Conservation (phyloP, 2,797 vertebrate genomes). For the Lepilemur ruficaudatus region DNA sequence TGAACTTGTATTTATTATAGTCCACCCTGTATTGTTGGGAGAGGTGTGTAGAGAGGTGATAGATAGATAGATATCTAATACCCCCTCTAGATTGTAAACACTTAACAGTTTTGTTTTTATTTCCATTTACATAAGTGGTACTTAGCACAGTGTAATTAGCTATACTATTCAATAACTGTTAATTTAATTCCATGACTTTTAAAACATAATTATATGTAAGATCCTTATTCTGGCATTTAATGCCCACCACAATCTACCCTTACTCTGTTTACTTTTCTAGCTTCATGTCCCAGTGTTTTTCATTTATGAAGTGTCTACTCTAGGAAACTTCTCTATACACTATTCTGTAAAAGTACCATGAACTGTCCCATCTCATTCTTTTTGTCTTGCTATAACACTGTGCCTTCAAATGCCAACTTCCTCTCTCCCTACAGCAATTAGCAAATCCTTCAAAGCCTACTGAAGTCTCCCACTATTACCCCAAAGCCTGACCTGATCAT, state of each 20-base stretch:
- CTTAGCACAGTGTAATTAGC: neutral
- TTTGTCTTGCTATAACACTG: neutral
- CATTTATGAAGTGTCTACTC: neutral
- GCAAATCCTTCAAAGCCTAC: neutral
- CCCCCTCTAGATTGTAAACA: neutral
- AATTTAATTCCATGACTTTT: conserved; percentile 9
- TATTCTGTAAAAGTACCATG: neutral
- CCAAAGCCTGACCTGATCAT: neutral
- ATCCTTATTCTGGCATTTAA: conserved; percentile 7
- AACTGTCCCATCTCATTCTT: neutral
- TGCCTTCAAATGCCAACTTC: neutral
- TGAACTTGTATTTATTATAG: neutral
- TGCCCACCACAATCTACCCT: neutral
- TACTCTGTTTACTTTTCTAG: neutral
- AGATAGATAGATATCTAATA: neutral
- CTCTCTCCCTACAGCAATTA: neutral
- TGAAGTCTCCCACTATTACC: neutral
- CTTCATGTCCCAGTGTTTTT: neutral
- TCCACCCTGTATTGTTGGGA: neutral
- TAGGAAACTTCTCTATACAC: neutral
- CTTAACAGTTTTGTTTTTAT: neutral
- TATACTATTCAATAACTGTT: neutral
- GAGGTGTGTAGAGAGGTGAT: neutral
- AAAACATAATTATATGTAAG: conserved; percentile 6
- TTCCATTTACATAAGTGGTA: neutral